Conservation (phyloP, 2,797 vertebrate species). For the Chrosomus eos region DNA sequence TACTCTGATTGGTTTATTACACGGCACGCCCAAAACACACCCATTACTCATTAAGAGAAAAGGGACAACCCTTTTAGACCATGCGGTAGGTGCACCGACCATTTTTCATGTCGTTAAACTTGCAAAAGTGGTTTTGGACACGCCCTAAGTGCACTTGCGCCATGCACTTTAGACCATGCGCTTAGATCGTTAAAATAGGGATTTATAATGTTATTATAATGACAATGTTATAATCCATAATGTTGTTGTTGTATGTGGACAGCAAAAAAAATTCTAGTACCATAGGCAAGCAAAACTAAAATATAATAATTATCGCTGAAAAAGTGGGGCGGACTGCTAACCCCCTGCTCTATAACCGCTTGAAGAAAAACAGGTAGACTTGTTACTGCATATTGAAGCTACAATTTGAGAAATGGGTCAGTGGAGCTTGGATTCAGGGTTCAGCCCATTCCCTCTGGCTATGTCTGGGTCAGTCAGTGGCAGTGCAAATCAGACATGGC, state of each 20-base stretch:
- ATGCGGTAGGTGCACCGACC: no score
- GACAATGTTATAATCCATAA: no score
- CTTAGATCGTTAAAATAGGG: no score
- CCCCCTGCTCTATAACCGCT: background rate
- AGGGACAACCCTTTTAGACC: no score
- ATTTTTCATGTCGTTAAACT: no score
- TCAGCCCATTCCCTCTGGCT: slow-evolving; percentile 13
- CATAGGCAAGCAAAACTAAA: background rate
- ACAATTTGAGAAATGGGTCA: slow-evolving; percentile 47
- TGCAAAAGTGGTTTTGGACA: no score
- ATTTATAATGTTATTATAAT: no score
- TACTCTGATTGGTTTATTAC: no score
- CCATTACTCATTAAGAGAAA: no score
- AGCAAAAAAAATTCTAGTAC: background rate
- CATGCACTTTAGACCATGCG: no score
- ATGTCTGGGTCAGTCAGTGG: slow-evolving; percentile 23
- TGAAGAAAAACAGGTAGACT: slow-evolving; percentile 21
- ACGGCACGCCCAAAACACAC: no score
- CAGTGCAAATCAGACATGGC: slow-evolving; percentile 13
- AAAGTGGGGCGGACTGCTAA: background rate
- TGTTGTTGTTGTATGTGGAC: background rate
- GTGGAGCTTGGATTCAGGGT: slow-evolving; percentile 46
- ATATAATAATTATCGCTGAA: background rate
- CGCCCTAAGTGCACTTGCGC: no score
- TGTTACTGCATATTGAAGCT: slow-evolving; percentile 29